phyloP scores from a whole-genome alignment of 2,888 invertebrate genomes.

The Latrodectus hesperus region DNA sequence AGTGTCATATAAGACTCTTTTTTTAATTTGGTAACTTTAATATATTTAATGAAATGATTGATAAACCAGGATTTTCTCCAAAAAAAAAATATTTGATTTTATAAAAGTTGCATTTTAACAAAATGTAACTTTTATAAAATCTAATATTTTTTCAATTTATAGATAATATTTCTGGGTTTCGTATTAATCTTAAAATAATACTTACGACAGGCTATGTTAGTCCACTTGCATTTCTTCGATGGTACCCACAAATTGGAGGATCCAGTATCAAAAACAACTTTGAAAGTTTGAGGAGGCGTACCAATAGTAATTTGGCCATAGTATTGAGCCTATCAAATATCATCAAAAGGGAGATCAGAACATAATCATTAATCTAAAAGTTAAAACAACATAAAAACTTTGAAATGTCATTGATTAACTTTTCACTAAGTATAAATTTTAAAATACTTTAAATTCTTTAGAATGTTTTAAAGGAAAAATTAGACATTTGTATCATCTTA shows the following conservation, averaged over 20 bases:
- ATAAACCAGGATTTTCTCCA: background rate
- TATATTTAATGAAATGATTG: background rate
- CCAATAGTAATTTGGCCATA: slow-evolving; percentile 95
- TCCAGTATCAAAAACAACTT: slow-evolving; percentile 98
- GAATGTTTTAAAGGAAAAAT: no score
- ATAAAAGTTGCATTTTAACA: background rate
- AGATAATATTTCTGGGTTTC: background rate
- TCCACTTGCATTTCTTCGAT: slow-evolving; percentile 94
- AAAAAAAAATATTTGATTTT: background rate
- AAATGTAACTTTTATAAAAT: background rate
- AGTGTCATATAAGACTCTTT: background rate
- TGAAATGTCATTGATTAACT: no score
- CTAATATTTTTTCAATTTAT: background rate
- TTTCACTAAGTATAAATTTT: no score
- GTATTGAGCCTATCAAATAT: slow-evolving; percentile 86
- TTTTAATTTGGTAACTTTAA: background rate
- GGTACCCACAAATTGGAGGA: slow-evolving; percentile 99
- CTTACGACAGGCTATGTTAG: slow-evolving; percentile 95
- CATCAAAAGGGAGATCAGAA: no score
- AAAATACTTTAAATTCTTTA: no score
- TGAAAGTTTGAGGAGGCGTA: slow-evolving; percentile 91
- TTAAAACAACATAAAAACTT: no score
- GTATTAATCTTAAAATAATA: slow-evolving; percentile 71
- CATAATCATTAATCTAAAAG: no score
- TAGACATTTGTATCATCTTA: no score